Evolutionary conservation across 2,113 vertebrate species (phyloP).

Genomic region (Hippocampus abdominalis): DNA sequence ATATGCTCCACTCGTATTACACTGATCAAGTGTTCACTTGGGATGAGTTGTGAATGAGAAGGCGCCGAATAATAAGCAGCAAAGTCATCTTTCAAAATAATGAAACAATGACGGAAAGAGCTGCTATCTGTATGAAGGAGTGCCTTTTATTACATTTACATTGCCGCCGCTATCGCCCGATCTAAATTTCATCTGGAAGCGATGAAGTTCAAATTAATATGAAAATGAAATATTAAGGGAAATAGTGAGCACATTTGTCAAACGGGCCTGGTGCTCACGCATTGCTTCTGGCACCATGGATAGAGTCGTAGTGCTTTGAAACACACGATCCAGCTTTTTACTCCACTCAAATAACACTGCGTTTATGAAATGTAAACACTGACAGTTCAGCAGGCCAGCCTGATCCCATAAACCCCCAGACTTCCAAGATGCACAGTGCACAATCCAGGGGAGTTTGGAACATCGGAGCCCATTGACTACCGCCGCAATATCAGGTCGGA

Average conservation of each 20-base stretch:
- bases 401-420: conserved; percentile 55
- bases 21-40: conserved; percentile 2
- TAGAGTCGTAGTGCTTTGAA: conserved; percentile 44
- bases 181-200: conserved; percentile 65
- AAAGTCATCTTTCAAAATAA: conserved; percentile 53
- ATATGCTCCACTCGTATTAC: conserved; percentile 1
- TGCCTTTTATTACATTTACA: conserved; percentile 55
- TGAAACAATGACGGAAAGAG: conserved; percentile 45
- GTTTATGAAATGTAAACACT: conserved; percentile 75
- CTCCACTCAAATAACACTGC: conserved; percentile 63
- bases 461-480: conserved; percentile 41
- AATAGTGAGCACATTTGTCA: conserved; percentile 48
- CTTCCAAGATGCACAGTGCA: conserved; percentile 43
- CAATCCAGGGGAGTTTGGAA: conserved; percentile 27
- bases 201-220: conserved; percentile 66
- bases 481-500: conserved; percentile 8
- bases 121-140: conserved; percentile 41
- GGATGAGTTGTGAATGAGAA: background rate
- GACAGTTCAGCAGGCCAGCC: conserved; percentile 63
- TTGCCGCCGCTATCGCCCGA: conserved; percentile 48
- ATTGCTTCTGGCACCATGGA: conserved; percentile 32
- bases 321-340: conserved; percentile 54
- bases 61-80: conserved; percentile 52
- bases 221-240: conserved; percentile 59
- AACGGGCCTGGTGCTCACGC: conserved; percentile 18